Evolutionary conservation across 2,113 vertebrate species (phyloP), one percentile per base, ranked within the genome.

Genomic region (Tachysurus fulvidraco): DNA sequence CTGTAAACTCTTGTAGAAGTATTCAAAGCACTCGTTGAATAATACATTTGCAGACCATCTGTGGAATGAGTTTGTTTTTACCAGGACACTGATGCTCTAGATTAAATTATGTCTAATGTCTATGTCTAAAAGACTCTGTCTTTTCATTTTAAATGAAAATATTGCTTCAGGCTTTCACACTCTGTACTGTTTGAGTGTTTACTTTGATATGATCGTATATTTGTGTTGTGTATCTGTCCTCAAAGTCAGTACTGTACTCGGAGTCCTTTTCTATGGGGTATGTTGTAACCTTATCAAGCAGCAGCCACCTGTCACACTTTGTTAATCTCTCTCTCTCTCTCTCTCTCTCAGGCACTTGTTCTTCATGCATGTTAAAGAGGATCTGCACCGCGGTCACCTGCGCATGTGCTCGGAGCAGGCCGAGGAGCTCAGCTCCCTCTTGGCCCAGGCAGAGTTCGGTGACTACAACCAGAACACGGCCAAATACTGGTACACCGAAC

Each of bases 391-490:
- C 17, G 97, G 98, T 67, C 97, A 97, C 90, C 96, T 99, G 81
- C 96, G 95, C 11, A 98, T 98, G 92, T 95, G 95, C 85, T 94
- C 96, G 0, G 97, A 98, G 84, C 96, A 97, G 88, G 97, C 97
- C 0, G 94, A 97, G 91, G 97, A 97, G 91, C 96, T 99, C 84
- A 97, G 97, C 4, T 96, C 97, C 0, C 94, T 99, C 46, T 90
- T 99, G 94, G 98, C 98, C 8, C 98, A 99, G 92, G 96, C 96
- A 4, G 97, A 98, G 90, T 99, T 97, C 30, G 98, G 98, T 2
- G 97, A 99, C 93, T 99, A 99, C 92, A 98, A 98, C 91, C 98
- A 98, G 94, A 99, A 99, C 93, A 99, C 98, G 0, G 98, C 98
- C 87, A 96, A 96, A 93, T 99, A 99, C 92, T 97, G 88, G 93